A percentile compares a stretch with the other conserved stretches of the same genome.
Evolutionary conservation across 2,113 vertebrate genomes (phyloP).

Genomic region (Oriolus oriolus): DNA sequence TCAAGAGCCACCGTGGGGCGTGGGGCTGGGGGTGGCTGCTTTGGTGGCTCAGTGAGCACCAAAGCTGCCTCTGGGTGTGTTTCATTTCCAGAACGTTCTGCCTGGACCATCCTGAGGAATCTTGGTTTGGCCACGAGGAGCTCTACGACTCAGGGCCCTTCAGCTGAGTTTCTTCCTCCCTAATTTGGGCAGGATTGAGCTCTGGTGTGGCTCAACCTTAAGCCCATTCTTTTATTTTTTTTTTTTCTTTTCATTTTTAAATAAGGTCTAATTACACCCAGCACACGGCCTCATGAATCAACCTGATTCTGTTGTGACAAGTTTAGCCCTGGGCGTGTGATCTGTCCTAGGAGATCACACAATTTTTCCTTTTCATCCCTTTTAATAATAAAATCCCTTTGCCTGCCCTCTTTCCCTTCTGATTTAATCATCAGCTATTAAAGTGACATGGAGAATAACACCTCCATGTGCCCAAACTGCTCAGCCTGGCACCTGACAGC

Average conservation of each 20-base stretch:
- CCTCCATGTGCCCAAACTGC: background rate
- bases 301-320: constrained; percentile 41
- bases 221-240: background rate
- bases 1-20: background rate
- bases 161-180: background rate
- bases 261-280: background rate
- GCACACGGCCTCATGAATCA: constrained; percentile 5
- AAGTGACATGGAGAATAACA: background rate
- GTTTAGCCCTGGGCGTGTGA: constrained; percentile 20
- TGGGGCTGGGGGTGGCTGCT: background rate
- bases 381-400: background rate
- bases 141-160: background rate
- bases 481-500: background rate
- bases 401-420: background rate
- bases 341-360: constrained; percentile 10
- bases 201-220: background rate
- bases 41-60: background rate
- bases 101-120: background rate
- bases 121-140: constrained; percentile 1
- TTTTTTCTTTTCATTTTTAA: background rate
- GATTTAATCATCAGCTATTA: background rate
- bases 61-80: background rate
- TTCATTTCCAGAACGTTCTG: background rate
- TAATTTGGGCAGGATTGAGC: constrained; percentile 10
- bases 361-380: background rate